These are phyloP conservation scores for Dendrolimus punctatus DNA, from an alignment of 1,140 invertebrate genomes.

Conservation along the genomic window DNA sequence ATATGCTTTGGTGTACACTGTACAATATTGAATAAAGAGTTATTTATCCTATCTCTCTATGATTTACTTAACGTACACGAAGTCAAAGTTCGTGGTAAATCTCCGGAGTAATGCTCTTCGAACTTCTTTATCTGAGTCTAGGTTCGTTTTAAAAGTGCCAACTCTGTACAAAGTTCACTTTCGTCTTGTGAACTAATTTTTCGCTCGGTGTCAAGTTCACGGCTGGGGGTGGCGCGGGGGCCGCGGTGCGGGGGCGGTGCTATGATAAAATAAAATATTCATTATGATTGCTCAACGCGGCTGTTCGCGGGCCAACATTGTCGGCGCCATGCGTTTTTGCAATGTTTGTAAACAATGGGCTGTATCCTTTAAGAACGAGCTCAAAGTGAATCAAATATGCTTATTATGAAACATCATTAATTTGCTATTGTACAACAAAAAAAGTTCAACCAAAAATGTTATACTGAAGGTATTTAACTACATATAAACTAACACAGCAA, in stretches of 20 bases:
- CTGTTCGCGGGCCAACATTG: conserved; percentile 42
- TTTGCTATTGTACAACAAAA: too few relatives aligned
- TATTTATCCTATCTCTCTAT: too few relatives aligned
- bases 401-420: too few relatives aligned
- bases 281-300: conserved; percentile 64
- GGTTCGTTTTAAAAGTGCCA: conserved; percentile 63
- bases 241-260: conserved; percentile 23
- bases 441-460: too few relatives aligned
- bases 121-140: conserved; percentile 63
- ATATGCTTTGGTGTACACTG: too few relatives aligned
- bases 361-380: background rate
- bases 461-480: too few relatives aligned
- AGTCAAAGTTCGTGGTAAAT: too few relatives aligned
- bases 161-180: conserved; percentile 69
- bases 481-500: too few relatives aligned
- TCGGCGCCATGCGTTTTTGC: conserved; percentile 16
- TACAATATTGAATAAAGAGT: too few relatives aligned
- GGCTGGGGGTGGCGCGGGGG: conserved; percentile 34
- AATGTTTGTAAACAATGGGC: background rate
- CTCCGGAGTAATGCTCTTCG: background rate
- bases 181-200: conserved; percentile 70
- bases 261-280: conserved; percentile 71
- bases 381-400: too few relatives aligned
- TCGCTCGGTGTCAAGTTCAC: conserved; percentile 68
- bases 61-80: too few relatives aligned